These are phyloP conservation scores for Otus scops DNA, from an alignment of 2,797 vertebrate species.

Conservation along the genomic window DNA sequence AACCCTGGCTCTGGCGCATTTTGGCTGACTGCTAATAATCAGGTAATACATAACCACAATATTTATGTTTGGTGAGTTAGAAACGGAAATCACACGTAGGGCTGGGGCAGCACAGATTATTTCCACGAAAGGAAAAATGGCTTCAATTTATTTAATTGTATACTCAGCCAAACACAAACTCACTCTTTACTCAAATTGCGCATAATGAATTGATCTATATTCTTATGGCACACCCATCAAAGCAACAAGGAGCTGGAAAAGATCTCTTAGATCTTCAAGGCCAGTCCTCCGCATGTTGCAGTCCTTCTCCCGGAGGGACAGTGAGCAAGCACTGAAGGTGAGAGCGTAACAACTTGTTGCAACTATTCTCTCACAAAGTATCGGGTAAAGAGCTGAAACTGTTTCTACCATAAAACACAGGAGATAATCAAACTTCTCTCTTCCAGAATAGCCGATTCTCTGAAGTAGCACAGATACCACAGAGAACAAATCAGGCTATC, in stretches of 20 bases:
- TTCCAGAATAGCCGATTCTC: not conserved
- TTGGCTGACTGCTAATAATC: not conserved
- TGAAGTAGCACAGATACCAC: not conserved
- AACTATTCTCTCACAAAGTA: not conserved
- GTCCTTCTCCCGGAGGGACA: not conserved
- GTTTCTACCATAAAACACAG: not conserved
- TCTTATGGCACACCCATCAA: not conserved
- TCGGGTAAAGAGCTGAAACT: not conserved
- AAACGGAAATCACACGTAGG: not conserved
- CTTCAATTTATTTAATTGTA: not conserved
- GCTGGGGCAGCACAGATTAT: not conserved
- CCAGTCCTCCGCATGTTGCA: not conserved
- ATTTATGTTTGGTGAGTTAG: not conserved
- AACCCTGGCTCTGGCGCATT: not conserved
- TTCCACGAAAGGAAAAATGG: not conserved
- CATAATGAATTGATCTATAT: not conserved
- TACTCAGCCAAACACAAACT: constrained; percentile 10
- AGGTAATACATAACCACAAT: not conserved
- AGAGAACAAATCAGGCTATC: not conserved
- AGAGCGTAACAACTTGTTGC: not conserved
- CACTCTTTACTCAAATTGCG: not conserved
- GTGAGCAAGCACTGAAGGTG: too few species aligned
- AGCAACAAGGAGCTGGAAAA: not conserved
- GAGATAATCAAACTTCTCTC: not conserved
- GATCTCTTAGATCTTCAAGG: not conserved